Percentiles rank a stretch among this genome's conserved stretches.
Evolutionary conservation across 2,113 vertebrate species (phyloP).

Genomic region (Dasypus novemcinctus): DNA sequence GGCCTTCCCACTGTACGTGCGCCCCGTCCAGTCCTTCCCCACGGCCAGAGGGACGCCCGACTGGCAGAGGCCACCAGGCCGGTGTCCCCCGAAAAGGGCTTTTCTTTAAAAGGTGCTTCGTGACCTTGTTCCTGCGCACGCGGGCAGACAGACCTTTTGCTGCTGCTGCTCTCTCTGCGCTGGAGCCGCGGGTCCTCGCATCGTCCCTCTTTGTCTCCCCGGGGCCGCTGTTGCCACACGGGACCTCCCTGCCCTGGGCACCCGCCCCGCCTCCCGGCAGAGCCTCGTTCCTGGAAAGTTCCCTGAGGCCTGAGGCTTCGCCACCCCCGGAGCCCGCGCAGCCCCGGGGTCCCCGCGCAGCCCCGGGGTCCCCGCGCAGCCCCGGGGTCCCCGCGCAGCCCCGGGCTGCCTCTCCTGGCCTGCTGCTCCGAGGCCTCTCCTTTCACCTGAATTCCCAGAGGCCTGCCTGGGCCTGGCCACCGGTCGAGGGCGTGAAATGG

Average conservation of each 20-base stretch:
- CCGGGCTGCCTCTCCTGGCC: neutral
- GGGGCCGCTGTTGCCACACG: neutral
- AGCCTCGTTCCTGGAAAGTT: neutral
- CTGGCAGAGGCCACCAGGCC: neutral
- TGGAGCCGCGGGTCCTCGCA: rapidly evolving
- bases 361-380: too few species aligned
- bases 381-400: too few species aligned
- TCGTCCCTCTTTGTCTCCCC: neutral
- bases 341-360: too few species aligned
- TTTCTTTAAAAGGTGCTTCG: neutral
- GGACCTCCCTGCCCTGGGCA: neutral
- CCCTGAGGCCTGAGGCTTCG: neutral
- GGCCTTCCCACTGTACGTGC: neutral
- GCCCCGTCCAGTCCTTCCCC: neutral
- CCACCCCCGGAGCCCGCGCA: too few species aligned
- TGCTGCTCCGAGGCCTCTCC: neutral
- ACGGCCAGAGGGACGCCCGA: neutral
- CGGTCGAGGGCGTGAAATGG: neutral
- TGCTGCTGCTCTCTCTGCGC: neutral
- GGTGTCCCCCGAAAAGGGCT: neutral
- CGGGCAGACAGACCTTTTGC: neutral
- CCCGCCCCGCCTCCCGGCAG: neutral
- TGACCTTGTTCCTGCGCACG: neutral
- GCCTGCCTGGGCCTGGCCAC: neutral
- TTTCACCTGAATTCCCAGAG: neutral